Conservation (phyloP, 2,113 vertebrate genomes). For the Anser cygnoides region DNA sequence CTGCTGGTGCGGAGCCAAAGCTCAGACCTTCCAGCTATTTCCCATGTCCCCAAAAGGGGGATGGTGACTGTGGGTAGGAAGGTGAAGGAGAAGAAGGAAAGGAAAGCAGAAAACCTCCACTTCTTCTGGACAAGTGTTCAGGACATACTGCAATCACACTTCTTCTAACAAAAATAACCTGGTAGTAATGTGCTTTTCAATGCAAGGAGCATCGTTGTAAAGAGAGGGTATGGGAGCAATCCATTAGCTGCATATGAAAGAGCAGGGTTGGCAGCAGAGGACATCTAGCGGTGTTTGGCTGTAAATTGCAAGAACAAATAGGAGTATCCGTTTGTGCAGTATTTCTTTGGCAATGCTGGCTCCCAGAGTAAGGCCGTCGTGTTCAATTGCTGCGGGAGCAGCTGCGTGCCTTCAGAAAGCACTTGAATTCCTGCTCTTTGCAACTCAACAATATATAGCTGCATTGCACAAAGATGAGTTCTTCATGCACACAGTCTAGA, state of each 20-base stretch:
- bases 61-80: background rate
- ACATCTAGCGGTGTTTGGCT: slow-evolving; percentile 48
- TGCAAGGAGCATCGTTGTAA: rapidly evolving
- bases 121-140: background rate
- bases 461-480: background rate
- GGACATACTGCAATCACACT: background rate
- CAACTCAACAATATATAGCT: background rate
- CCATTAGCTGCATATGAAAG: rapidly evolving
- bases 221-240: background rate
- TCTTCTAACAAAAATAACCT: background rate
- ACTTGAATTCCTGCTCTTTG: background rate
- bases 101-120: background rate
- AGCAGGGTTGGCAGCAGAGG: slow-evolving; percentile 21
- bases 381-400: background rate
- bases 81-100: background rate
- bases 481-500: background rate
- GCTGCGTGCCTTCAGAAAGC: background rate
- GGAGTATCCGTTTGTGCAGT: background rate
- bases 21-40: background rate
- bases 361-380: background rate
- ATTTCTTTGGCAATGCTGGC: background rate
- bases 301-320: background rate
- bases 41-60: background rate
- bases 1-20: background rate
- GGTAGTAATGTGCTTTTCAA: background rate